Evolutionary conservation across 2,113 vertebrate genomes (phyloP).

Genomic region (Neotragus pygmaeus): DNA sequence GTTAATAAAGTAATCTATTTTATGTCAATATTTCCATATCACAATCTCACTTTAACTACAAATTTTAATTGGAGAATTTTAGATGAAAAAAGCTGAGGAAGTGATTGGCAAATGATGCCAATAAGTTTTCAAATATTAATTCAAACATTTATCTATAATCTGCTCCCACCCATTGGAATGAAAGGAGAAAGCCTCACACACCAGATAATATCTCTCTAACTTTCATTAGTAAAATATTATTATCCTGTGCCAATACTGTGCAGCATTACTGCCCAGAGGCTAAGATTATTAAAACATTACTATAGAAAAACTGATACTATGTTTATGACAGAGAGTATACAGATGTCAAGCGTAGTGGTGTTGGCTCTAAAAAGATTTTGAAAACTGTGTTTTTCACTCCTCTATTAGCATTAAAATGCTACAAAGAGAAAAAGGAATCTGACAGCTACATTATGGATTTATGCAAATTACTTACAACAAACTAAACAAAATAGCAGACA

Average conservation of each 20-base stretch:
- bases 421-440: slow-evolving; percentile 42
- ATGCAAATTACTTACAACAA: slow-evolving; percentile 74
- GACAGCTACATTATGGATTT: slow-evolving; percentile 73
- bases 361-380: slow-evolving; percentile 60
- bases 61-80: neutral
- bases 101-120: neutral
- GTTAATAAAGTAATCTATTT: neutral
- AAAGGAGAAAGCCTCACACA: neutral
- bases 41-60: neutral
- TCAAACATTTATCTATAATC: neutral
- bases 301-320: slow-evolving; percentile 47
- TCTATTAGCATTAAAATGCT: slow-evolving; percentile 71
- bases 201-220: neutral
- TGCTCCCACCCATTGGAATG: neutral
- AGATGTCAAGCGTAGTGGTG: slow-evolving; percentile 61
- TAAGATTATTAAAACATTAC: slow-evolving; percentile 58
- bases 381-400: slow-evolving; percentile 61
- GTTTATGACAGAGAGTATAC: slow-evolving; percentile 56
- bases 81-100: rapidly evolving
- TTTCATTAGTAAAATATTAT: slow-evolving; percentile 39
- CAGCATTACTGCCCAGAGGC: slow-evolving; percentile 24
- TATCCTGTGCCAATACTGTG: slow-evolving; percentile 17
- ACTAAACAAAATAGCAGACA: slow-evolving; percentile 46
- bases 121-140: neutral
- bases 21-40: neutral